Conservation (phyloP, 2,797 vertebrate genomes). For the Pipistrellus pygmaeus region DNA sequence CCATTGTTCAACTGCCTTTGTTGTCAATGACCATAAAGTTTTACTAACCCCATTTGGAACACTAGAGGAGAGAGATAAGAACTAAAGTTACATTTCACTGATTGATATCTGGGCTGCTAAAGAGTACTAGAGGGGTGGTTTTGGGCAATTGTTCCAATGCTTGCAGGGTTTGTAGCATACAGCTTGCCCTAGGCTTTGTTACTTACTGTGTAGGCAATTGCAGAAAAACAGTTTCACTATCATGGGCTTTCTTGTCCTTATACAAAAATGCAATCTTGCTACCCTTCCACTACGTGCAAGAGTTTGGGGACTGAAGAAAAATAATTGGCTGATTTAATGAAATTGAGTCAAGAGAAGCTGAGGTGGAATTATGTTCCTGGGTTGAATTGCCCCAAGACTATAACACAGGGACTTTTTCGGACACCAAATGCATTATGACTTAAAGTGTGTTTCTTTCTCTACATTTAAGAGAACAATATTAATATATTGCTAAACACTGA, state of each 20-base stretch:
- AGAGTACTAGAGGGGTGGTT: background rate
- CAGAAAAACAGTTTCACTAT: constrained; percentile 52
- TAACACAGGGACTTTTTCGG: background rate
- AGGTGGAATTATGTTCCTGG: background rate
- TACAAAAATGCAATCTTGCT: constrained; percentile 51
- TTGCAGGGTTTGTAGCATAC: constrained; percentile 38
- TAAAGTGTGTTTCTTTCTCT: background rate
- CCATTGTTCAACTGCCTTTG: constrained; percentile 61
- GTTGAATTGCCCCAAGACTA: constrained; percentile 11
- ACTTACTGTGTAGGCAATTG: constrained; percentile 44
- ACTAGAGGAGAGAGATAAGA: constrained; percentile 11
- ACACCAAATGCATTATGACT: background rate
- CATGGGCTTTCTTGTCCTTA: constrained; percentile 21
- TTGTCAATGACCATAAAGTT: constrained; percentile 69
- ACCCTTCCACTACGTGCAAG: background rate
- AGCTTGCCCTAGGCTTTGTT: constrained; percentile 19
- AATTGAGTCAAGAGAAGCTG: constrained; percentile 22
- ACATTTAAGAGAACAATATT: background rate
- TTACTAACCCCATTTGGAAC: constrained; percentile 70
- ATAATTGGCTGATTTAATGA: constrained; percentile 30
- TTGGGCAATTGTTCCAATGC: constrained; percentile 22
- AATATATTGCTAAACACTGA: background rate
- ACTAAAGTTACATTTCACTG: background rate
- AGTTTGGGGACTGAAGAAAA: background rate
- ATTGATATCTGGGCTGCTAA: constrained; percentile 64